phyloP scores from a whole-genome alignment of 1,140 invertebrate species.

The Heliconius melpomene region DNA sequence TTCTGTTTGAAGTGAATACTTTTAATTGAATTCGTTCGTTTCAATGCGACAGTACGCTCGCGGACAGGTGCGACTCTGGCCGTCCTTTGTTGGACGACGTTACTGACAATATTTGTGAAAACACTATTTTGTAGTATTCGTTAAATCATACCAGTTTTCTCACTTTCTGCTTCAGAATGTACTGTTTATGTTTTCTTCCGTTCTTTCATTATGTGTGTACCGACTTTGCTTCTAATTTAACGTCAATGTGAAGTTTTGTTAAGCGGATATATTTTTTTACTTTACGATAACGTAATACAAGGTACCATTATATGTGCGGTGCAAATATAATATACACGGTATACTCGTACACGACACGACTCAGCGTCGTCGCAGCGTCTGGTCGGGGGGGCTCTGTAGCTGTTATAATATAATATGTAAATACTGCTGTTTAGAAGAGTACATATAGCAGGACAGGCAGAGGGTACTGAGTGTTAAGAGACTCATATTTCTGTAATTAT shows the following conservation, averaged over 20 bases:
- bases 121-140: neutral
- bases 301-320: too few relatives aligned
- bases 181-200: neutral
- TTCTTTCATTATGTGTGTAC: neutral
- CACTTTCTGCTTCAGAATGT: neutral
- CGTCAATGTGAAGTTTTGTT: too few relatives aligned
- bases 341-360: too few relatives aligned
- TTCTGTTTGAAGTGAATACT: constrained; percentile 22
- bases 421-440: too few relatives aligned
- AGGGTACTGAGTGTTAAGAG: too few relatives aligned
- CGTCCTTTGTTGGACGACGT: neutral
- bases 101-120: neutral
- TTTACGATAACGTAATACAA: too few relatives aligned
- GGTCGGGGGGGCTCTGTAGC: too few relatives aligned
- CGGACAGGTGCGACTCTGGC: neutral
- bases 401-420: neutral
- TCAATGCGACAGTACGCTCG: constrained; percentile 9
- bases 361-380: too few relatives aligned
- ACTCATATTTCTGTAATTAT: too few relatives aligned
- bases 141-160: neutral
- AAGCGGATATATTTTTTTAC: too few relatives aligned
- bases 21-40: constrained; percentile 23
- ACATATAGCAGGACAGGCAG: too few relatives aligned
- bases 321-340: too few relatives aligned
- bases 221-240: neutral